Conservation (phyloP, 1,140 invertebrate genomes). For the Diorhabda sublineata region DNA sequence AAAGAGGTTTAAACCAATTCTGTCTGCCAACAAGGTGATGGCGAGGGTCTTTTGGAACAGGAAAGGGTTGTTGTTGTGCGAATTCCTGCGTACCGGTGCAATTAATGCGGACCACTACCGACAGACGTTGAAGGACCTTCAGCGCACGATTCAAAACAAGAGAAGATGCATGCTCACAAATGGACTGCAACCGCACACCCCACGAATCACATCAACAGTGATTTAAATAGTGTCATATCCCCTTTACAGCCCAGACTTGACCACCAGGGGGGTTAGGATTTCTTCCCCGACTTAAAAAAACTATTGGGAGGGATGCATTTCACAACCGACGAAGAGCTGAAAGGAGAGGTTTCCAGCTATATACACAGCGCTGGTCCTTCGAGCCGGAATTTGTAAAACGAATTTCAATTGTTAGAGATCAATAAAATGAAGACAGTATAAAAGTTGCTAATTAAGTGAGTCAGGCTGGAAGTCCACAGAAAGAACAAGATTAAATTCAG, state of each 20-base stretch:
- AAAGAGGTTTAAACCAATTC: not conserved
- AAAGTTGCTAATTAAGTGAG: too few species aligned
- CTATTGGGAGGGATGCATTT: not conserved
- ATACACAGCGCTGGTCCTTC: not conserved
- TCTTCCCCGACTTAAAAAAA: not conserved
- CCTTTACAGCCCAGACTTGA: not conserved
- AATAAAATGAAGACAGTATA: too few species aligned
- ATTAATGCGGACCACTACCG: not conserved
- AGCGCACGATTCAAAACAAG: too few species aligned
- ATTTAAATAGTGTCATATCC: not conserved
- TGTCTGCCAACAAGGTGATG: not conserved
- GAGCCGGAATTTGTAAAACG: too few species aligned
- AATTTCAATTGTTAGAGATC: too few species aligned
- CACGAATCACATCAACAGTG: not conserved
- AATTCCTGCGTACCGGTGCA: not conserved
- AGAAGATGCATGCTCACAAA: not conserved
- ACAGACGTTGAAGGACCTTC: not conserved
- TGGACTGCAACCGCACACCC: not conserved
- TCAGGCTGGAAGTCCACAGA: too few species aligned
- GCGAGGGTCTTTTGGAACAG: not conserved
- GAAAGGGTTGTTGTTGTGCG: not conserved
- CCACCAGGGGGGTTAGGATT: not conserved
- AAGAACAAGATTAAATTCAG: not conserved
- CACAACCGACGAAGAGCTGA: not conserved
- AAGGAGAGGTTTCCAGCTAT: not conserved